Base-by-base conservation (phyloP, 2,888 invertebrate genomes). In the Euspilapteryx auroguttella region DNA sequence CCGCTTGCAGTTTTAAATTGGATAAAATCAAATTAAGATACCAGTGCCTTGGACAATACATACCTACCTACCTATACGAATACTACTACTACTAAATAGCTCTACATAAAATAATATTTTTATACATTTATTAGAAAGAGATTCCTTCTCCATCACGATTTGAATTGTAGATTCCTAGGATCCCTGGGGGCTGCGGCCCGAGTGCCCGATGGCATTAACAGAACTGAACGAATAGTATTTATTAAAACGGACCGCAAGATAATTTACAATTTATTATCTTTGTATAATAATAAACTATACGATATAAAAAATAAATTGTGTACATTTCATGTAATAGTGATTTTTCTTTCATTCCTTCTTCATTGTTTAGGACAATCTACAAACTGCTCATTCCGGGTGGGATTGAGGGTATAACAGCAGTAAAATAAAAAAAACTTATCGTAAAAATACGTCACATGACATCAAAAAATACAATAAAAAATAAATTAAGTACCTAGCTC, bases 221-320 rank as follows among this genome's bases (percentile, higher is more conserved):
- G 52, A 49, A 49, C 47, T 47, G 49, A 44, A 51, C 50, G 68
- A 71, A 29, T 27, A 66, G 63, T 75, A 73, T 73, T 75, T 73
- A 75, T 75, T 75, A 71, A 71, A 61, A 59, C 51, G 58, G 61
- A 63, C 61, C 58, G 62, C 41, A 55, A 65, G 59, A 52, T 64
- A 66, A 62, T 71, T 68, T 73, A 73, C 73, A 73, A 69, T 71
- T 73, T 75, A 71, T 69, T 66, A 69, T 59, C 68, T 73, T 73
- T 75, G 73, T 73, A 75, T 69, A 32, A 32, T 32, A 31, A 69
- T 63, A 65, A 58, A 66, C 59, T 63, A 64, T 69, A 65, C 68
- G 73, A 71, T 75, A 71, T 59, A 37, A 6, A 17, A 17, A 75
- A 75, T 75, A 75, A 73, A 75, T 73, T 73, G 73, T 73, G 73